phyloP scores from a whole-genome alignment of 2,888 invertebrate species.

The Atrina japonica region DNA sequence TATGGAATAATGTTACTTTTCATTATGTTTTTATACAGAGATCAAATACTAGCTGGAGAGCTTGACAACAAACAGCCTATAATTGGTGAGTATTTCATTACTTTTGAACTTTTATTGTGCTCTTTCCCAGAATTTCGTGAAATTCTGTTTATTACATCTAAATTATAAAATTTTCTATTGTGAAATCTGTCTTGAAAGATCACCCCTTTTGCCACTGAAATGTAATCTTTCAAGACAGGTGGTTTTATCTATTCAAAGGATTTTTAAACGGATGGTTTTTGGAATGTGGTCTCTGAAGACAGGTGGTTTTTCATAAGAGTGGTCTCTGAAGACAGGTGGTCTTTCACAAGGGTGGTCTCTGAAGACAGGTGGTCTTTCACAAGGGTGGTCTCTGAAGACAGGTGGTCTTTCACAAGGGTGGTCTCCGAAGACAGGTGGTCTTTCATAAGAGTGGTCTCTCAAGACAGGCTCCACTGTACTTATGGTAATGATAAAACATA shows the following conservation, averaged over 20 bases:
- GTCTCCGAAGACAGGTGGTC: neutral
- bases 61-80: slow-evolving; percentile 72
- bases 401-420: neutral
- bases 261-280: slow-evolving; percentile 5
- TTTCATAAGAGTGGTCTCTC: neutral
- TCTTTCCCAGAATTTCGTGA: no score
- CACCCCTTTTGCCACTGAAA: neutral
- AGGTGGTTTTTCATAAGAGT: neutral
- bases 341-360: neutral
- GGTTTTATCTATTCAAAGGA: neutral
- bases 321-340: no score
- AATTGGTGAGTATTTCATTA: no score
- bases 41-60: slow-evolving; percentile 73
- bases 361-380: neutral
- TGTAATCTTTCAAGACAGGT: neutral
- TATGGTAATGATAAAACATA: no score
- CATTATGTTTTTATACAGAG: slow-evolving; percentile 65
- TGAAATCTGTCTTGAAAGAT: no score
- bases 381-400: neutral
- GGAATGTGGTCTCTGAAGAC: neutral
- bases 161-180: no score
- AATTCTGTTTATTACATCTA: no score
- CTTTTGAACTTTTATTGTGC: no score
- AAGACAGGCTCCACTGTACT: no score
- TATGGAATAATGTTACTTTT: no score